A percentile compares a stretch with the other conserved stretches of the same genome.
phyloP scores from a whole-genome alignment of 2,113 vertebrate species.

The Rissa tridactyla region DNA sequence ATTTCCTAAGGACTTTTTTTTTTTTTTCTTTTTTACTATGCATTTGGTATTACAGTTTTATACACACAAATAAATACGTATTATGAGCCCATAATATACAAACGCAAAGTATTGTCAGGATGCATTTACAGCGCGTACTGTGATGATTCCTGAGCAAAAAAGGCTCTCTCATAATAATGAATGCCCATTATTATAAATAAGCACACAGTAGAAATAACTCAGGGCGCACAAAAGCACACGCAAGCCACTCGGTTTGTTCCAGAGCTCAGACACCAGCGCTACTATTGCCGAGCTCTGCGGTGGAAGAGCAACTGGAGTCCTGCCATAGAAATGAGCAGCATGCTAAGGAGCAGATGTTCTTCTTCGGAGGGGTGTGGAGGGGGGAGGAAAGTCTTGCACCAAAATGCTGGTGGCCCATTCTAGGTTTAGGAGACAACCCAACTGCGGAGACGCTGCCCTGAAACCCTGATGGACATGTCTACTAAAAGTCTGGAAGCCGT shows the following conservation, averaged over 20 bases:
- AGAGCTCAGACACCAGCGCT: conserved; percentile 76
- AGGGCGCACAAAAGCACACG: conserved; percentile 77
- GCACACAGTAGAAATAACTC: conserved; percentile 74
- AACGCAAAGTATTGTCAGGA: conserved; percentile 74
- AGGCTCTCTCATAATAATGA: conserved; percentile 77
- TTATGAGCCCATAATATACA: conserved; percentile 73
- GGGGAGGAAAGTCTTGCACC: conserved; percentile 47
- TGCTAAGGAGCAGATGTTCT: conserved; percentile 76
- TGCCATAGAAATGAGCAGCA: conserved; percentile 77
- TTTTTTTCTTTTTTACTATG: conserved; percentile 42
- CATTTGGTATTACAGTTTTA: conserved; percentile 69
- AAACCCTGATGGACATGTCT: neutral
- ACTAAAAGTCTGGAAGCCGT: neutral
- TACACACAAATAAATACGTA: conserved; percentile 75
- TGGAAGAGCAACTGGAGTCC: conserved; percentile 75
- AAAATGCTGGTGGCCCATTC: conserved; percentile 57
- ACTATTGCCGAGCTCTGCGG: conserved; percentile 73
- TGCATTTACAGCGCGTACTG: conserved; percentile 66
- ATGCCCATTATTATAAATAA: conserved; percentile 81
- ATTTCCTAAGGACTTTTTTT: conserved; percentile 59
- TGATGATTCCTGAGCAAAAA: conserved; percentile 76
- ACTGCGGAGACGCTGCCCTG: neutral
- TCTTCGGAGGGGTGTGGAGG: conserved; percentile 58
- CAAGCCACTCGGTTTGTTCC: conserved; percentile 74
- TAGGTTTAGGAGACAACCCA: neutral